Evolutionary conservation across 2,888 invertebrate species (phyloP).

Genomic region (Homarus gammarus): DNA sequence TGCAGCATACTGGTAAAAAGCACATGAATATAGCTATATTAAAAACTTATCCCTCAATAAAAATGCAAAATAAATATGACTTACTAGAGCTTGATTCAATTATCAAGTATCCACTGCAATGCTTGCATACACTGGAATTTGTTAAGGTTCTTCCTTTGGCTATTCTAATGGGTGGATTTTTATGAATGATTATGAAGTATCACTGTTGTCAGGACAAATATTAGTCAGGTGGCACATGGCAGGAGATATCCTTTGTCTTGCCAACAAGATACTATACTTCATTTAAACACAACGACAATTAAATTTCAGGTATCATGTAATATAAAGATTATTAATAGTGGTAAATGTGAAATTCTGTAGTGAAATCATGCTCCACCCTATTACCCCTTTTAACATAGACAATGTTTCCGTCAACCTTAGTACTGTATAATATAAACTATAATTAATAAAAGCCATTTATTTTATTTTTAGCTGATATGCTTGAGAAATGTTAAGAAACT

Average conservation of each 20-base stretch:
- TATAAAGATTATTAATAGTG: slow-evolving; percentile 5
- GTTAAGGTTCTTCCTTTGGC: neutral
- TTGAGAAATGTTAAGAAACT: slow-evolving; percentile 4
- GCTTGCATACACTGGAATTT: neutral
- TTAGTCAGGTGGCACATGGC: slow-evolving; percentile 26
- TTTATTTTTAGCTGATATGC: slow-evolving; percentile 47
- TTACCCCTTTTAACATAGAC: neutral
- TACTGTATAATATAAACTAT: slow-evolving; percentile 4
- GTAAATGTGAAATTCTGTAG: neutral
- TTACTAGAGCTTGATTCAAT: neutral
- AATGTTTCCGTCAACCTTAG: neutral
- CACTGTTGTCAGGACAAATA: slow-evolving; percentile 11
- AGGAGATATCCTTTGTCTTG: slow-evolving; percentile 13
- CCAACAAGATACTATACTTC: slow-evolving; percentile 9
- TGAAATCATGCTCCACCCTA: neutral
- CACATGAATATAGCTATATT: neutral
- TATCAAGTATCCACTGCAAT: neutral
- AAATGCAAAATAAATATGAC: slow-evolving; percentile 10
- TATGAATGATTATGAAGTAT: neutral
- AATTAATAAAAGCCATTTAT: neutral
- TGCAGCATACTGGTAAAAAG: neutral
- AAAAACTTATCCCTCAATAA: neutral
- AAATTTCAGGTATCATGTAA: slow-evolving; percentile 19
- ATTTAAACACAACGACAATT: neutral
- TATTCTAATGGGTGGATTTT: slow-evolving; percentile 38